phyloP scores from a whole-genome alignment of 2,888 invertebrate species.

The Nemoura dubitans region DNA sequence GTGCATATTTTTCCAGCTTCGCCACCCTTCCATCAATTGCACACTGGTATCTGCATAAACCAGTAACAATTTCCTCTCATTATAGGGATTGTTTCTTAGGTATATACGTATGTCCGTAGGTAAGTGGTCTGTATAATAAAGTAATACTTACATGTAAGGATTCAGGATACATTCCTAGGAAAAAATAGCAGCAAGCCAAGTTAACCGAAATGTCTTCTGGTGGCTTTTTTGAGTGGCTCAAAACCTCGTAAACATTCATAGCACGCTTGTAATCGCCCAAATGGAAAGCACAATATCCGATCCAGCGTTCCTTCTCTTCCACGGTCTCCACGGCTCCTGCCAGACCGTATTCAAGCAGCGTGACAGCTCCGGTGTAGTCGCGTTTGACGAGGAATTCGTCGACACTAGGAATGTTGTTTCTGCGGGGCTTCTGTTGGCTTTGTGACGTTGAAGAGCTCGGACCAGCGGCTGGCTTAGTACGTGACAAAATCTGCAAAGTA shows the following conservation, averaged over 20 bases:
- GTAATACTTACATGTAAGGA: constrained; percentile 65
- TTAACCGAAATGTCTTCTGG: constrained; percentile 76
- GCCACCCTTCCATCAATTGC: too few species aligned
- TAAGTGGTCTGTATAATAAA: too few species aligned
- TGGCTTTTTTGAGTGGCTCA: constrained; percentile 62
- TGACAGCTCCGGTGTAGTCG: constrained; percentile 95
- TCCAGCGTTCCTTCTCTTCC: constrained; percentile 70
- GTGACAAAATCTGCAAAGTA: constrained; percentile 77
- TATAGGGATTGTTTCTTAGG: too few species aligned
- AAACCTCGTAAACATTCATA: constrained; percentile 73
- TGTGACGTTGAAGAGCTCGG: constrained; percentile 58
- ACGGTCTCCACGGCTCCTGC: constrained; percentile 53
- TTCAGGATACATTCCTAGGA: constrained; percentile 84
- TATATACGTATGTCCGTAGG: too few species aligned
- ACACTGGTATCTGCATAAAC: too few species aligned
- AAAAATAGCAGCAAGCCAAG: constrained; percentile 94
- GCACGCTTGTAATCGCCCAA: constrained; percentile 91
- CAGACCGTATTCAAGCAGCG: constrained; percentile 70
- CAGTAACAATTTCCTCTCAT: too few species aligned
- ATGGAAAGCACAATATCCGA: constrained; percentile 95
- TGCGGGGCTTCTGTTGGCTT: constrained; percentile 52
- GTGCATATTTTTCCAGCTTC: too few species aligned
- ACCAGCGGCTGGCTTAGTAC: constrained; percentile 76
- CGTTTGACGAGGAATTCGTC: constrained; percentile 89
- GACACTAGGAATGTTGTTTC: constrained; percentile 76